Conservation (phyloP, 2,113 vertebrate species). For the Aphyosemion australe region DNA sequence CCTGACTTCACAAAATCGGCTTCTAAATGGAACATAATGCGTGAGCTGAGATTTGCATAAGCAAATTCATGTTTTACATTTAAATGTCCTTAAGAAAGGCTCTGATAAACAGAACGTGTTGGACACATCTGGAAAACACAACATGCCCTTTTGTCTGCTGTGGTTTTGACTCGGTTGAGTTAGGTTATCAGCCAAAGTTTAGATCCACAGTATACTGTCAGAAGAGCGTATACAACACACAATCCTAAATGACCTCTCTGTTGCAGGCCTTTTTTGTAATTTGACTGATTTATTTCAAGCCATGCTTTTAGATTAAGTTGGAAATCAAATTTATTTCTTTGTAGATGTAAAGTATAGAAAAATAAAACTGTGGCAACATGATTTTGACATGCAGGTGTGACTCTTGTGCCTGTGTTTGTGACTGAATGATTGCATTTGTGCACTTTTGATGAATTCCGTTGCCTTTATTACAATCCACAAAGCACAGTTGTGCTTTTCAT, state of each 20-base stretch:
- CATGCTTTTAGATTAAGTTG: too few species aligned
- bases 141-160: not conserved
- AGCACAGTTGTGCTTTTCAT: too few species aligned
- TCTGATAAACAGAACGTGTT: not conserved
- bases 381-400: too few species aligned
- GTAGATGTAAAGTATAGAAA: not conserved
- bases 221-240: too few species aligned
- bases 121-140: not conserved
- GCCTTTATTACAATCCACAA: too few species aligned
- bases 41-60: not conserved
- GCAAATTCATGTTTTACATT: not conserved
- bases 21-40: not conserved
- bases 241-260: too few species aligned
- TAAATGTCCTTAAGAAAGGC: not conserved
- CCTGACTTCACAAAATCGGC: not conserved
- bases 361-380: not conserved
- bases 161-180: not conserved
- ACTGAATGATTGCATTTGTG: slow-evolving; percentile 10
- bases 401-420: not conserved
- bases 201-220: not conserved
- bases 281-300: too few species aligned
- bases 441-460: not conserved
- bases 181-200: not conserved
- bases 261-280: too few species aligned
- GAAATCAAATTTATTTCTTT: too few species aligned